Conservation (phyloP, 2,797 vertebrate genomes). For the Sarcoramphus papa region DNA sequence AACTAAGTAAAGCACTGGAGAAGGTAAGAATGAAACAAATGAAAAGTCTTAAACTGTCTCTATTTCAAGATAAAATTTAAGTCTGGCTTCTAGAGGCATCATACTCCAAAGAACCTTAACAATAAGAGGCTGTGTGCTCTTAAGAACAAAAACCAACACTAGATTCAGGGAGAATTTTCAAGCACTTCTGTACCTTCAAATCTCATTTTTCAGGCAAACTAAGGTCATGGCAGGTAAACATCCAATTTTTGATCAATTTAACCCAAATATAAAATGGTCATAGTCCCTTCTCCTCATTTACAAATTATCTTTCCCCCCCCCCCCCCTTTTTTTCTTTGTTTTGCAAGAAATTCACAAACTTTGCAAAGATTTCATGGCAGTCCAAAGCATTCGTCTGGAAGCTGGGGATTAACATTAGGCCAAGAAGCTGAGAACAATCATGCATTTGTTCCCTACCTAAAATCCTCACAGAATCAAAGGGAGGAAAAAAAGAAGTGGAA, state of each 20-base stretch:
- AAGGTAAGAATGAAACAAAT: background rate
- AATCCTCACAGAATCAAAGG: background rate
- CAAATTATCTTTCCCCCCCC: background rate
- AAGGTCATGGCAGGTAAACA: background rate
- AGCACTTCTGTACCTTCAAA: background rate
- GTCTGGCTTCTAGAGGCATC: background rate
- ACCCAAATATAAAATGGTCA: background rate
- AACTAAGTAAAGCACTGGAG: background rate
- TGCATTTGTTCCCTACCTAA: background rate
- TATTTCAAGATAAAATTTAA: background rate
- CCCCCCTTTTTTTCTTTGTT: background rate
- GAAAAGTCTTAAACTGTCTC: background rate
- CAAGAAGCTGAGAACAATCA: background rate
- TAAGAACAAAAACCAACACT: background rate
- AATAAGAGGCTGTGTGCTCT: background rate
- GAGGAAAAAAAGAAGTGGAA: background rate
- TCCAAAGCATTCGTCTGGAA: background rate
- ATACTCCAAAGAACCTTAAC: background rate
- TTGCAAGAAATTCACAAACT: background rate
- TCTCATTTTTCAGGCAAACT: background rate
- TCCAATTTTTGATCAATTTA: background rate
- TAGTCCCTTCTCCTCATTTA: background rate
- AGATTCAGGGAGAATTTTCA: background rate
- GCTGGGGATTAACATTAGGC: background rate
- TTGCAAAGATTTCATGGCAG: background rate